Evolutionary conservation across 2,888 invertebrate genomes (phyloP).

Genomic region (Pyralis farinalis): DNA sequence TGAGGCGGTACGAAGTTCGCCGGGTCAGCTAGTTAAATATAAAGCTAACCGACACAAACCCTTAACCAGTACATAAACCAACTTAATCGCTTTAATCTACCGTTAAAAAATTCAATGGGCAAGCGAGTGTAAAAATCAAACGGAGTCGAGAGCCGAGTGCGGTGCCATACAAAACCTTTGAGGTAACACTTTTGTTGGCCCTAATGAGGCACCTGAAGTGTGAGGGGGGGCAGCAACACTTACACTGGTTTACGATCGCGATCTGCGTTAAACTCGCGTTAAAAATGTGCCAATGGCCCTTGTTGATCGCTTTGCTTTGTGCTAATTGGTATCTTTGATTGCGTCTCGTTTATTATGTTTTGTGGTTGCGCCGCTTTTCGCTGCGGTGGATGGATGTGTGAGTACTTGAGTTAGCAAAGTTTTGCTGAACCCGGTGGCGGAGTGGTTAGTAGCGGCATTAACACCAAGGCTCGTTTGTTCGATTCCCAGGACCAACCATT

Average conservation of each 20-base stretch:
- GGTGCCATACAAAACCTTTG: slow-evolving; percentile 38
- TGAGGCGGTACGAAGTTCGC: no score
- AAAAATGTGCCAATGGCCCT: slow-evolving; percentile 33
- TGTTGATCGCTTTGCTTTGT: slow-evolving; percentile 21
- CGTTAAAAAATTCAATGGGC: slow-evolving; percentile 18
- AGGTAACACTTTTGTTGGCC: slow-evolving; percentile 49
- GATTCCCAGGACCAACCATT: no score
- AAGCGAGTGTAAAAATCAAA: slow-evolving; percentile 29
- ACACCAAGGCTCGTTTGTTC: no score
- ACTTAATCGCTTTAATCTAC: slow-evolving; percentile 5
- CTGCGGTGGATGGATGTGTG: not conserved
- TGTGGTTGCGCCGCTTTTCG: not conserved
- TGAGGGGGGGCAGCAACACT: slow-evolving; percentile 27
- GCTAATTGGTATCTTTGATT: slow-evolving; percentile 57
- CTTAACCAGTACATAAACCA: not conserved
- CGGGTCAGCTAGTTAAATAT: no score
- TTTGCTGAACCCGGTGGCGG: no score
- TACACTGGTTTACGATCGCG: slow-evolving; percentile 37
- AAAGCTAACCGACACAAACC: not conserved
- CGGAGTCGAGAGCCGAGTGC: slow-evolving; percentile 17
- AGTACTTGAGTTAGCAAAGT: not conserved
- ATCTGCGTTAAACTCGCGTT: slow-evolving; percentile 52
- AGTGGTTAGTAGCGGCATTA: no score
- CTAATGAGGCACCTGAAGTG: slow-evolving; percentile 59
- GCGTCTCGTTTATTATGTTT: slow-evolving; percentile 24